Evolutionary conservation across 2,797 vertebrate species (phyloP), one percentile per base, ranked within the genome.

Genomic region (Scarus forsteni): DNA sequence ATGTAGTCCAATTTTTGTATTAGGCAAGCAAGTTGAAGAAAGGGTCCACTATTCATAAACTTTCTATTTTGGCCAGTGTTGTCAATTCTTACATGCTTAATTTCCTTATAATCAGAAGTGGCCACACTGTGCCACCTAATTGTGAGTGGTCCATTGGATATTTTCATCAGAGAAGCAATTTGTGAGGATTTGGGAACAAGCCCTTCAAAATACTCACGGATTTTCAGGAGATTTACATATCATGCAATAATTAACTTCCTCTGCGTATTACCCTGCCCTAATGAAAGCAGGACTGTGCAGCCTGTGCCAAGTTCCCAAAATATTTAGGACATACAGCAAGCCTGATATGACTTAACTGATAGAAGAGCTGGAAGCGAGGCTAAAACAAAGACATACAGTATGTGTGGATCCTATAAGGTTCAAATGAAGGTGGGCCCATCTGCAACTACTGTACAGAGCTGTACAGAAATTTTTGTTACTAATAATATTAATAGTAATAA

Each of bases 241-340:
- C 35, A 12, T 49, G 55, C 4, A 58, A 57, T 40, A 48, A 66
- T 39, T 27, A 48, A 42, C 38, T 36, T 44, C 51, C 27, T 27
- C 13, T 10, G 52, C 56, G 16, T 45, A 13, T 57, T 48, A 48
- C 44, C 35, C 3, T 0, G 13, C 11, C 16, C 40, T 16, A 27
- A 40, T 27, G 1, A 63, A 27, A 52, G 53, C n/a, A 55, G 58
- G 10, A 49, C 39, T 27, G 15, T 35, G 13, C 9, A 38, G 44
- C 13, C 12, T 66, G 39, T 53, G 40, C 57, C n/a, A 36, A 5
- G 42, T 38, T 40, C n/a, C 38, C 18, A n/a, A 27, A 60, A 48
- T 55, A 55, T 60, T 55, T 45, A 40, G 18, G 16, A 18, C 18
- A 55, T 39, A 9, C 5, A 61, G 13, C 9, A 16, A 9, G 5